These are phyloP conservation scores for Caenorhabditis imperialis DNA, from an alignment of 2,888 invertebrate genomes.

Conservation along the genomic window DNA sequence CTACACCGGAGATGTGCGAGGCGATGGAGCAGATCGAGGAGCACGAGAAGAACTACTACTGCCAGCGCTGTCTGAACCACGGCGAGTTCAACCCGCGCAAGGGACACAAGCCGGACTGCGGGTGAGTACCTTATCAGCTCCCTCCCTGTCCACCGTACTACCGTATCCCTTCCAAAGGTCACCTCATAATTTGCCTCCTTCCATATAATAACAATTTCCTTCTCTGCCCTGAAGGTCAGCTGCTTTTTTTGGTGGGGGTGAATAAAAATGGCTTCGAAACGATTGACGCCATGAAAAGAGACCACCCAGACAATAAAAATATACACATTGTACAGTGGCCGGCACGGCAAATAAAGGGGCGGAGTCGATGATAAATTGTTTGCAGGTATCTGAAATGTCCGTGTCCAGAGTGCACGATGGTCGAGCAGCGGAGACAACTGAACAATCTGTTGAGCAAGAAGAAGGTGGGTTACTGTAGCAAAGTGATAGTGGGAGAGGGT, in stretches of 20 bases:
- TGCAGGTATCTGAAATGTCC: constrained; percentile 69
- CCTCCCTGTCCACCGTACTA: constrained; percentile 7
- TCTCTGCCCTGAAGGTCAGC: not conserved
- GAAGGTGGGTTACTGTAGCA: constrained; percentile 35
- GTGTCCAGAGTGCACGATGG: constrained; percentile 74
- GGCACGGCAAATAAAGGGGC: not conserved
- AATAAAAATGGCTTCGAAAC: not conserved
- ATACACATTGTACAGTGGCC: constrained; percentile 1
- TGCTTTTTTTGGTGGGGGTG: not conserved
- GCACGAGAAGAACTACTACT: constrained; percentile 74
- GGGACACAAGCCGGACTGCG: constrained; percentile 76
- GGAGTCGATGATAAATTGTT: not conserved
- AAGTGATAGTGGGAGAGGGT: too few relatives aligned
- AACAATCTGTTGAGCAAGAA: constrained; percentile 72
- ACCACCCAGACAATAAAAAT: not conserved
- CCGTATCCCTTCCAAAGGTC: constrained; percentile 4
- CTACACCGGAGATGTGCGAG: constrained; percentile 28
- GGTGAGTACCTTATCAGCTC: constrained; percentile 54
- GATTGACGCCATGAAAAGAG: not conserved
- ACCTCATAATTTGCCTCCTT: not conserved
- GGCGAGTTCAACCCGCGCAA: constrained; percentile 70
- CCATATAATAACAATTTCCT: constrained; percentile 40
- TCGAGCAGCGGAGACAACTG: constrained; percentile 73
- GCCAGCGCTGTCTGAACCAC: constrained; percentile 77
- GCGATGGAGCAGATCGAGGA: constrained; percentile 18